Conservation (phyloP, 2,888 invertebrate species). For the Psococerastis gibbosa region DNA sequence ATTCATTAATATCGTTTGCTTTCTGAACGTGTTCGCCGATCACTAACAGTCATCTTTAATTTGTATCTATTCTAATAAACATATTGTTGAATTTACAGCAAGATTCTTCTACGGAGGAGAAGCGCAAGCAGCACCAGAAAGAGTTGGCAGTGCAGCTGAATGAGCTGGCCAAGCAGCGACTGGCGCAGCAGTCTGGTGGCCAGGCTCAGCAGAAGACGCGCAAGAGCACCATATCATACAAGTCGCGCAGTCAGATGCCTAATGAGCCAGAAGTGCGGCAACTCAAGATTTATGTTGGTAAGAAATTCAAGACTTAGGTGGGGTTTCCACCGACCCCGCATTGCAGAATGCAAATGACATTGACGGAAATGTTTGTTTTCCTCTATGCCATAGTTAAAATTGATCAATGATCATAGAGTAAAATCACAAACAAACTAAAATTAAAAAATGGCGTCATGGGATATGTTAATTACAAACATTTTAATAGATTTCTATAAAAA, state of each 20-base stretch:
- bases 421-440: too few species aligned
- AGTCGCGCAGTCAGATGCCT: constrained; percentile 80
- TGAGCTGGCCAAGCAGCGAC: constrained; percentile 76
- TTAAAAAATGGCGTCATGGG: too few species aligned
- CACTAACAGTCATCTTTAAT: too few species aligned
- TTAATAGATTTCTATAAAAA: too few species aligned
- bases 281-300: constrained; percentile 84
- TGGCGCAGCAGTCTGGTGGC: constrained; percentile 64
- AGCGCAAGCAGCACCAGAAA: constrained; percentile 89
- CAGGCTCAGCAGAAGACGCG: constrained; percentile 76
- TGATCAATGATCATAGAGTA: too few species aligned
- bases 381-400: too few species aligned
- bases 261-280: constrained; percentile 83
- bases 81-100: constrained; percentile 22
- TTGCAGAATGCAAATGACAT: too few species aligned
- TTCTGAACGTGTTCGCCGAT: neutral
- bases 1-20: neutral
- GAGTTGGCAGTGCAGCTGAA: constrained; percentile 82
- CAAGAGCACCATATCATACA: constrained; percentile 91
- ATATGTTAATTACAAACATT: too few species aligned
- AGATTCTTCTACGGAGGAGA: constrained; percentile 72
- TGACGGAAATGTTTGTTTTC: too few species aligned
- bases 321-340: too few species aligned
- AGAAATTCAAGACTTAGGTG: too few species aligned
- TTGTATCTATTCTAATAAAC: too few species aligned